Evolutionary conservation across 2,113 vertebrate species (phyloP).

Genomic region (Amphilophus citrinellus): DNA sequence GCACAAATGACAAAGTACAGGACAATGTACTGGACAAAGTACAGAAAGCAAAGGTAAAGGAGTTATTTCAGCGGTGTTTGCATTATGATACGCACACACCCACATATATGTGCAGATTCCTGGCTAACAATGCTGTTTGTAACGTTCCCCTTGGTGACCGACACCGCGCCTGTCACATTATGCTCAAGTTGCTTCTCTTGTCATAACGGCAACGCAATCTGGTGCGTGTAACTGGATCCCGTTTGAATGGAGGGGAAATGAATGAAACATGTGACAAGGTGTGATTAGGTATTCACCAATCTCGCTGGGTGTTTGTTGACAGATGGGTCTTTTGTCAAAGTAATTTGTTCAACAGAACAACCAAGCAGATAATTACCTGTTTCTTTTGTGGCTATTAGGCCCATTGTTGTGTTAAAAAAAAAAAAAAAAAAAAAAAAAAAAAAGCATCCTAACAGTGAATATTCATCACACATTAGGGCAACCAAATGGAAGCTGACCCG

Average conservation of each 20-base stretch:
- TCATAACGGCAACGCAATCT: slow-evolving; percentile 70
- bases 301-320: slow-evolving; percentile 75
- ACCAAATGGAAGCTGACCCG: slow-evolving; percentile 27
- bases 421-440: slow-evolving; percentile 3
- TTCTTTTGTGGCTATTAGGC: slow-evolving; percentile 52
- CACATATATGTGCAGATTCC: background rate
- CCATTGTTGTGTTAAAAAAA: slow-evolving; percentile 74
- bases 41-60: background rate
- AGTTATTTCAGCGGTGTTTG: background rate
- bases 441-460: slow-evolving; percentile 52
- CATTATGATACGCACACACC: background rate
- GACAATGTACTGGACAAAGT: background rate
- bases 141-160: slow-evolving; percentile 41
- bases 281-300: slow-evolving; percentile 71
- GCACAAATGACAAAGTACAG: too few relatives aligned
- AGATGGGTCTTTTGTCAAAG: slow-evolving; percentile 77
- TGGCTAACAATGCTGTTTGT: background rate
- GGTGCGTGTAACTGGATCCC: slow-evolving; percentile 70
- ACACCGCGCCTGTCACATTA: slow-evolving; percentile 42
- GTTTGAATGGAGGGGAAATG: slow-evolving; percentile 55
- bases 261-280: slow-evolving; percentile 81
- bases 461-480: slow-evolving; percentile 46
- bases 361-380: slow-evolving; percentile 75
- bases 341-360: slow-evolving; percentile 79
- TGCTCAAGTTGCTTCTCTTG: slow-evolving; percentile 40